Percentiles rank a stretch among this genome's conserved stretches.
Evolutionary conservation across 2,888 invertebrate genomes (phyloP).

Genomic region (Cynaeus angustus): DNA sequence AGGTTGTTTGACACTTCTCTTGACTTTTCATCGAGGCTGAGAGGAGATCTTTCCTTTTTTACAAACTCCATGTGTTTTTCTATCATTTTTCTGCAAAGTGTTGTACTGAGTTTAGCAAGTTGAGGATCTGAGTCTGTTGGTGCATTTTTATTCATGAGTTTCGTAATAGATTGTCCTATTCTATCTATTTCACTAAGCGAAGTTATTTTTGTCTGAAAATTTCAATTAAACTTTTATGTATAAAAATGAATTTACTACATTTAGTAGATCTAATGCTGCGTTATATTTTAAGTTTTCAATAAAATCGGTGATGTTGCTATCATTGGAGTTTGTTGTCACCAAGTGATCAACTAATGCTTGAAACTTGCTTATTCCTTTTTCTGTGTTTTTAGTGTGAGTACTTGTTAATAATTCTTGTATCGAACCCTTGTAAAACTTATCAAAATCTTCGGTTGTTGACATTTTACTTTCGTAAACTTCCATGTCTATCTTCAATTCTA

Average conservation of each 20-base stretch:
- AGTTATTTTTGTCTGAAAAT: background rate
- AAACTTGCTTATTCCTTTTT: background rate
- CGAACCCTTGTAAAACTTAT: no score
- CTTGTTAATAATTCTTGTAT: no score
- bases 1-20: conserved; percentile 6
- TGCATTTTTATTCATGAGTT: conserved; percentile 12
- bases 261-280: background rate
- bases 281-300: background rate
- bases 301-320: background rate
- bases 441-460: no score
- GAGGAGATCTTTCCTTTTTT: conserved; percentile 14
- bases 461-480: no score
- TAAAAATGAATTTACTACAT: background rate
- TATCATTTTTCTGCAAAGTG: conserved; percentile 33
- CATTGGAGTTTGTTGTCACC: background rate
- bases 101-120: conserved; percentile 26
- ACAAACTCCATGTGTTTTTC: conserved; percentile 28
- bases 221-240: background rate
- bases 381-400: no score
- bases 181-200: background rate
- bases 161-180: background rate
- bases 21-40: conserved; percentile 11
- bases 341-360: background rate
- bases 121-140: conserved; percentile 11
- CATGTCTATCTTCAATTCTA: no score